Evolutionary conservation across 2,797 vertebrate genomes (phyloP).

Genomic region (Sebastes baramenuke): DNA sequence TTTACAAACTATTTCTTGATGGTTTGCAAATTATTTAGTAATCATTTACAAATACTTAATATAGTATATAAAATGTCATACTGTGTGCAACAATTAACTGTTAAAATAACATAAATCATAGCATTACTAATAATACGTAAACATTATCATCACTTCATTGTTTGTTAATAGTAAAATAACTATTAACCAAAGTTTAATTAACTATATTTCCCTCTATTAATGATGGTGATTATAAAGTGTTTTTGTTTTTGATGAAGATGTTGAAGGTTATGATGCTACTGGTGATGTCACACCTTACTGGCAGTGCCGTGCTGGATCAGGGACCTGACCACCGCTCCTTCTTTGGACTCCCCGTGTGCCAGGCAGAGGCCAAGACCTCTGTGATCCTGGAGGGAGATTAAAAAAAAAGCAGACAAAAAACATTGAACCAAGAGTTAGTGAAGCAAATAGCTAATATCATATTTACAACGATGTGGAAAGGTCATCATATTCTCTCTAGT

Average conservation of each 20-base stretch:
- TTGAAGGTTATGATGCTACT: neutral
- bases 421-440: neutral
- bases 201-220: no score
- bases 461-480: neutral
- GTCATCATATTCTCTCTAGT: neutral
- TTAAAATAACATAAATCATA: no score
- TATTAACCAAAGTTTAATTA: no score
- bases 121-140: no score
- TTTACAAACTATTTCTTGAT: no score
- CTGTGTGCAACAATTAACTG: no score
- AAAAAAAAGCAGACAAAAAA: neutral
- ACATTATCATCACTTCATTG: no score
- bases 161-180: no score
- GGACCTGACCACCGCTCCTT: constrained; percentile 51
- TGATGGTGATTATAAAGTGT: no score
- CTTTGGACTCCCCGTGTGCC: constrained; percentile 30
- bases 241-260: neutral
- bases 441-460: neutral
- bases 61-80: no score
- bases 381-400: constrained; percentile 51
- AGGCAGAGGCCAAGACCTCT: constrained; percentile 59
- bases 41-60: no score
- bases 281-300: constrained; percentile 63
- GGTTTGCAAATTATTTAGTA: no score
- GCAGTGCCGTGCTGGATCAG: constrained; percentile 60